A percentile compares a stretch with the other conserved stretches of the same genome.
phyloP scores from a whole-genome alignment of 1,140 invertebrate species.

The Drosophila obscura region DNA sequence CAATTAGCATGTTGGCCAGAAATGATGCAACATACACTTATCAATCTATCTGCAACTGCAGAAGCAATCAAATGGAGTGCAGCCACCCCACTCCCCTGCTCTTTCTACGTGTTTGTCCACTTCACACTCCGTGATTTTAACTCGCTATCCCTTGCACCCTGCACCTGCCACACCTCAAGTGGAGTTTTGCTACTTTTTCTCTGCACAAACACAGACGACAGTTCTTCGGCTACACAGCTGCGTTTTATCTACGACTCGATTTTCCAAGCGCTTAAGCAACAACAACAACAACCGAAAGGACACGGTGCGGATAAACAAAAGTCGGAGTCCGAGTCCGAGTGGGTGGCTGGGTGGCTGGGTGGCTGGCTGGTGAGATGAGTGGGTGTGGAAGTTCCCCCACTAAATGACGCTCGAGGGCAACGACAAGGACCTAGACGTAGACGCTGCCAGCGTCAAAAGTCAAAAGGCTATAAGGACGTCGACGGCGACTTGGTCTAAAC shows the following conservation, averaged over 20 bases:
- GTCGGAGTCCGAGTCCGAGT: constrained; percentile 11
- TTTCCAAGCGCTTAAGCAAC: constrained; percentile 73
- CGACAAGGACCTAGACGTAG: constrained; percentile 53
- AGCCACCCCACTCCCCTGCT: no score
- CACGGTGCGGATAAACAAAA: constrained; percentile 59
- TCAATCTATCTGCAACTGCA: no score
- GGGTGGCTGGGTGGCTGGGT: background rate
- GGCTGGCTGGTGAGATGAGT: background rate
- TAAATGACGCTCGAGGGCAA: constrained; percentile 75
- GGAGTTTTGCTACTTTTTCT: constrained; percentile 23
- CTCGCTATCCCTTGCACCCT: constrained; percentile 1
- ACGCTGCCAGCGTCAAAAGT: constrained; percentile 57
- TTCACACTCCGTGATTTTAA: constrained; percentile 7
- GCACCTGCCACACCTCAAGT: constrained; percentile 32
- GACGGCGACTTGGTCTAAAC: constrained; percentile 65
- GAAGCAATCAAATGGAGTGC: no score
- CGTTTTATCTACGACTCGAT: constrained; percentile 71
- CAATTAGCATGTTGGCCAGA: no score
- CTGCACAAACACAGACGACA: constrained; percentile 66
- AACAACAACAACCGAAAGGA: constrained; percentile 47
- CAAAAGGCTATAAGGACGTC: constrained; percentile 65
- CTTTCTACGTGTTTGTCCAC: constrained; percentile 3
- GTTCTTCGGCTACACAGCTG: constrained; percentile 63
- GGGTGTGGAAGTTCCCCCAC: constrained; percentile 19
- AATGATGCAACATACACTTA: no score